These are phyloP conservation scores for Ganaspis sp. DNA, from an alignment of 1,140 invertebrate species.

Conservation along the genomic window DNA sequence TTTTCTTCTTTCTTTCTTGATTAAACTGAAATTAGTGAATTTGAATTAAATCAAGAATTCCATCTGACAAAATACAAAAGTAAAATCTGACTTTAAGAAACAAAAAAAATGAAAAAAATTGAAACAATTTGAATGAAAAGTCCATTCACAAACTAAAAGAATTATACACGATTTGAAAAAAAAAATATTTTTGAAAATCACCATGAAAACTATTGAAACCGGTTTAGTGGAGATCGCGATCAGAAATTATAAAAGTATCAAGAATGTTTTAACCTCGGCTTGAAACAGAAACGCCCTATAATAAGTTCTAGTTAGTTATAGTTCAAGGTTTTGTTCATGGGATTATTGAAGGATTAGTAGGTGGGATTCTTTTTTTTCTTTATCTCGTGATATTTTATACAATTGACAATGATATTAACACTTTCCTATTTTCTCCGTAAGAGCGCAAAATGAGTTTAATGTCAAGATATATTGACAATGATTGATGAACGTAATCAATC, in stretches of 20 bases:
- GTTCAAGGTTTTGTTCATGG: constrained; percentile 24
- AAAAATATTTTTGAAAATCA: background rate
- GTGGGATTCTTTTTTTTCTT: background rate
- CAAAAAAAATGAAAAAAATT: no score
- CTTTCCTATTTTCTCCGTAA: background rate
- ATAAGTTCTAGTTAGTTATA: constrained; percentile 9
- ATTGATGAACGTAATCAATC: constrained; percentile 21
- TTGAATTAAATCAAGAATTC: no score
- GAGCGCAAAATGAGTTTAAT: background rate
- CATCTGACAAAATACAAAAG: no score
- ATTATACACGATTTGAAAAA: background rate
- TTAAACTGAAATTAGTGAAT: no score
- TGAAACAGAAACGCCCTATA: constrained; percentile 18
- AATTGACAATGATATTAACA: constrained; percentile 4
- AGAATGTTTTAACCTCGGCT: constrained; percentile 8
- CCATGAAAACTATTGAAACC: background rate
- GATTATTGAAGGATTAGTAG: constrained; percentile 11
- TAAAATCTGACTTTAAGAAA: no score
- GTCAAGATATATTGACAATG: constrained; percentile 1
- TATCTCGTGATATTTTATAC: background rate
- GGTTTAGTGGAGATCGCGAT: background rate
- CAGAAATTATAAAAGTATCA: background rate
- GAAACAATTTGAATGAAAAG: no score
- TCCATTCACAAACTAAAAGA: no score
- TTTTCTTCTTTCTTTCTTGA: background rate